These are phyloP conservation scores for Echinops telfairi DNA, from an alignment of 2,113 vertebrate species.

Conservation along the genomic window DNA sequence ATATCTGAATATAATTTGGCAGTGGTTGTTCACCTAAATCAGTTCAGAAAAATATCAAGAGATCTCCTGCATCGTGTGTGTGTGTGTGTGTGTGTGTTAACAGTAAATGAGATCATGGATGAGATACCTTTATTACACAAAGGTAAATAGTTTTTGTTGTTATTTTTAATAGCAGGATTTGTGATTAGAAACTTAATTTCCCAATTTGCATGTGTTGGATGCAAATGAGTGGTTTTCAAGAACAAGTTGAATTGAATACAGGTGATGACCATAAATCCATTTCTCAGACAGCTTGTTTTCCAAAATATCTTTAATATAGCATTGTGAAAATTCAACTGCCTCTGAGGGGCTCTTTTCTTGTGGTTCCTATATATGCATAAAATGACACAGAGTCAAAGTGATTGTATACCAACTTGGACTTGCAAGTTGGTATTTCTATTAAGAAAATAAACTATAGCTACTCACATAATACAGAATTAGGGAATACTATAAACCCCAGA, in stretches of 20 bases:
- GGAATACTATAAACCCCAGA: not conserved
- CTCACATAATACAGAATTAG: not conserved
- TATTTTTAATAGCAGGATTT: not conserved
- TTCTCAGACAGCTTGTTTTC: constrained; percentile 15
- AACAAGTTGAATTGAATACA: not conserved
- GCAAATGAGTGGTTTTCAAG: not conserved
- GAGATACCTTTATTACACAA: not conserved
- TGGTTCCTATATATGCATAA: not conserved
- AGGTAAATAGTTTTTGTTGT: not conserved
- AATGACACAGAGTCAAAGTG: not conserved
- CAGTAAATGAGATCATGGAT: not conserved
- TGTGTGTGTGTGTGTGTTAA: not conserved
- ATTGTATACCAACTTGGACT: not conserved
- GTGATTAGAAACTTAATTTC: constrained; percentile 19
- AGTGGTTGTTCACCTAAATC: constrained; percentile 1
- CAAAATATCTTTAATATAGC: not conserved
- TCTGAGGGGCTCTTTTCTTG: not conserved
- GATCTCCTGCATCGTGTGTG: not conserved
- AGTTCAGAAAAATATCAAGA: constrained; percentile 38
- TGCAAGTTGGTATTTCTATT: not conserved
- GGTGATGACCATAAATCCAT: not conserved
- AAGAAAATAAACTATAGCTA: not conserved
- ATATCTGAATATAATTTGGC: constrained; percentile 22
- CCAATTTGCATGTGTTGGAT: not conserved
- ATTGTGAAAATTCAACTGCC: constrained; percentile 26